A percentile compares a stretch with the other conserved stretches of the same genome.
These are phyloP conservation scores for Drepana arcuata DNA, from an alignment of 1,140 invertebrate genomes.

Conservation along the genomic window DNA sequence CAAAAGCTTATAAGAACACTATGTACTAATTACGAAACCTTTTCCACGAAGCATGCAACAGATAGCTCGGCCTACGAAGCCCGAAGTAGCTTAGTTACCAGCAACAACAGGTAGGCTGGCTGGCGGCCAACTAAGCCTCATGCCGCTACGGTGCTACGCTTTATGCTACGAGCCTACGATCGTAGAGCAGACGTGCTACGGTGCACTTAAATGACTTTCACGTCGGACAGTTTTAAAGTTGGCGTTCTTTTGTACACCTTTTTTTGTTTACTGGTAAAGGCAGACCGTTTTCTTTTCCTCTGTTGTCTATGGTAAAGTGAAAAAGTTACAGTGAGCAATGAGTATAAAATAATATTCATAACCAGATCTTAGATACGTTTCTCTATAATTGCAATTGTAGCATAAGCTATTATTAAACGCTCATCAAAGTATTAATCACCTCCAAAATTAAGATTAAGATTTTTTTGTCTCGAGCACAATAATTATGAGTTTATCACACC, in stretches of 20 bases:
- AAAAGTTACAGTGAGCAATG: background rate
- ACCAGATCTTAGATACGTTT: background rate
- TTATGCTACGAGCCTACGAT: conserved; percentile 19
- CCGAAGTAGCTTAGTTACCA: no score
- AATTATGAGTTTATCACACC: no score
- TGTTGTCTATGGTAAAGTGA: background rate
- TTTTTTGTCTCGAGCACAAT: no score
- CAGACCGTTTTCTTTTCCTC: conserved; percentile 1
- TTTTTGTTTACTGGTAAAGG: background rate
- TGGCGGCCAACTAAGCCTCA: conserved; percentile 29
- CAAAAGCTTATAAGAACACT: no score
- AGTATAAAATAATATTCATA: background rate
- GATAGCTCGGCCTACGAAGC: conserved; percentile 27
- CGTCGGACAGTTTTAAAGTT: conserved; percentile 10
- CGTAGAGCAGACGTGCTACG: conserved; percentile 17
- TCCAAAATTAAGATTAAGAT: no score
- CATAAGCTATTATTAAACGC: background rate
- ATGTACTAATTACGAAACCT: no score
- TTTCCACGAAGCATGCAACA: conserved; percentile 26
- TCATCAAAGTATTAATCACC: no score
- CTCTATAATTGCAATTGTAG: background rate
- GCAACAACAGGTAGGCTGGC: conserved; percentile 46
- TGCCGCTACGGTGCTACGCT: conserved; percentile 20
- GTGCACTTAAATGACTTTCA: conserved; percentile 15
- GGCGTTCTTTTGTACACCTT: conserved; percentile 1